Evolutionary conservation across 2,888 invertebrate species (phyloP), one percentile per base, ranked within the genome.

Genomic region (Heteropelma amictum): DNA sequence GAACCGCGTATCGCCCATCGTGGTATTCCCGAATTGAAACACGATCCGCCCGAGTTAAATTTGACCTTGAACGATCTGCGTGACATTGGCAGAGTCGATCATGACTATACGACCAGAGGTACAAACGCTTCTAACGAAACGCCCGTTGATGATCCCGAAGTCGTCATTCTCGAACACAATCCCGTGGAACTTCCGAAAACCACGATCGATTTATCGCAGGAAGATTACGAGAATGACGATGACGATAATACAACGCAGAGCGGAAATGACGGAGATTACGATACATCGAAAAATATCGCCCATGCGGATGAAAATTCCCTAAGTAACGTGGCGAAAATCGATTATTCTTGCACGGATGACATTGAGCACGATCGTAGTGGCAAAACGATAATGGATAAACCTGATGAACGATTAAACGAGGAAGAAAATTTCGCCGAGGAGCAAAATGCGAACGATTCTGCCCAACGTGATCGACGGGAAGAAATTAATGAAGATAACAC

Each of bases 51-150:
- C 0, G 87, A 88, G 23, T 77, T 87, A 1, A 77, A 81, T 45
- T 51, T 87, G 10, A 86, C 85, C 0, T 78, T 81, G 7, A 83
- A 78, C 68, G 87, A 88, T 65, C 80, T 87, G 10, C 85, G 83
- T 19, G 86, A 87, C 47, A 86, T 87, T 77, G 87, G 86, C 2
- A 80, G 85, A 30, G 80, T 86, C n/a, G 84, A 86, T 74, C 60
- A 79, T n/a, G 84, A 84, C 19, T 68, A 61, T 40, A 45, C 51
- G n/a, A 53, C 23, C 7, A 58, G 49, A 64, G n/a, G 0, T n/a
- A 23, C 56, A 4, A 61, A 51, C 28, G 3, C 51, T 7, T 6
- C 0, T 12, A 3, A 14, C 1, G 30, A 54, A 0, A 14, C 49
- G 38, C 38, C 7, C 28, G 26, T 7, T 33, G 74, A 75, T 30